A percentile compares a stretch with the other conserved stretches of the same genome.
phyloP scores from a whole-genome alignment of 1,140 invertebrate genomes.

The Tribolium castaneum region DNA sequence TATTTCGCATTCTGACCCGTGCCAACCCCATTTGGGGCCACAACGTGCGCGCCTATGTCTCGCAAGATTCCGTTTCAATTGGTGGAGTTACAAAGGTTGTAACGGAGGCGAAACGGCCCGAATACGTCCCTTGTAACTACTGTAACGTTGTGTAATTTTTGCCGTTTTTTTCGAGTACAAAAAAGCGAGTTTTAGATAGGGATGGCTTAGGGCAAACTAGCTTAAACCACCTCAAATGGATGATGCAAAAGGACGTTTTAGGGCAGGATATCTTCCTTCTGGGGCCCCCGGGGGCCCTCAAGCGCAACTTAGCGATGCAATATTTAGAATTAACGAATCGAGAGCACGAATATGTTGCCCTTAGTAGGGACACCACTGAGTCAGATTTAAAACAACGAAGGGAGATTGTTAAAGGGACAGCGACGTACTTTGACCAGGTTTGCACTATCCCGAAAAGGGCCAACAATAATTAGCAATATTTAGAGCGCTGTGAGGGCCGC shows the following conservation, averaged over 20 bases:
- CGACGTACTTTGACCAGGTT: slow-evolving; percentile 94
- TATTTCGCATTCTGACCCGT: slow-evolving; percentile 49
- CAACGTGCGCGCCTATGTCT: slow-evolving; percentile 64
- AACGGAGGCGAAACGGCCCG: slow-evolving; percentile 72
- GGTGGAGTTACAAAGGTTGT: slow-evolving; percentile 79
- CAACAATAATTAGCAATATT: slow-evolving; percentile 16
- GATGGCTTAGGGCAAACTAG: slow-evolving; percentile 73
- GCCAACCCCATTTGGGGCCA: slow-evolving; percentile 14
- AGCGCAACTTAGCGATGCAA: slow-evolving; percentile 81
- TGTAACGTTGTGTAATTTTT: slow-evolving; percentile 69
- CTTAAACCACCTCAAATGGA: slow-evolving; percentile 90
- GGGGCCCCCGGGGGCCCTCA: slow-evolving; percentile 86
- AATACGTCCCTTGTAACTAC: slow-evolving; percentile 87
- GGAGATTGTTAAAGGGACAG: slow-evolving; percentile 89
- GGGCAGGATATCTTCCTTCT: slow-evolving; percentile 97
- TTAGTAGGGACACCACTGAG: slow-evolving; percentile 96
- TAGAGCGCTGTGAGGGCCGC: slow-evolving; percentile 93
- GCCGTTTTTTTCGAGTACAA: not conserved
- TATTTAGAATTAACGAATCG: slow-evolving; percentile 89
- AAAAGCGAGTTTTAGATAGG: slow-evolving; percentile 50
- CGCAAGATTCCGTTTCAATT: slow-evolving; percentile 74
- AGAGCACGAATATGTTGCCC: slow-evolving; percentile 93
- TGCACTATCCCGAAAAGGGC: slow-evolving; percentile 1
- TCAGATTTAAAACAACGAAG: slow-evolving; percentile 95
- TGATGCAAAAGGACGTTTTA: slow-evolving; percentile 92